phyloP scores from a whole-genome alignment of 2,113 vertebrate species.

The Myotis lucifugus region DNA sequence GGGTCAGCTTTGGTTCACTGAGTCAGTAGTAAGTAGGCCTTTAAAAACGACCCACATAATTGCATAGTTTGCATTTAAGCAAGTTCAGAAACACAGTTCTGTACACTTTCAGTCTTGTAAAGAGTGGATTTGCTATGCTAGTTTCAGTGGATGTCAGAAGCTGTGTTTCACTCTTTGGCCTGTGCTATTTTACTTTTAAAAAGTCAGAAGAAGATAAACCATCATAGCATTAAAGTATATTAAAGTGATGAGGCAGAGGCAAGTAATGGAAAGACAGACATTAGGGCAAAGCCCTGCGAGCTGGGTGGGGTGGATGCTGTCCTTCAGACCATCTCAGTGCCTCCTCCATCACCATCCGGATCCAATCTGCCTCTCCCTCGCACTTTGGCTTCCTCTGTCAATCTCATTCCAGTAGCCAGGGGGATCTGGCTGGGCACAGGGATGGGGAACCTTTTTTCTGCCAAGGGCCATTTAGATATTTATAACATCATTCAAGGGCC shows the following conservation, averaged over 20 bases:
- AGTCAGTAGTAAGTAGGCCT: not conserved
- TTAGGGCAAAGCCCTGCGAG: not conserved
- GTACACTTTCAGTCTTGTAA: not conserved
- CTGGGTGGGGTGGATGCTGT: not conserved
- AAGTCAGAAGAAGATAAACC: not conserved
- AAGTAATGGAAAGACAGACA: not conserved
- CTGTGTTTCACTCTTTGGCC: not conserved
- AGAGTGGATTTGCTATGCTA: not conserved
- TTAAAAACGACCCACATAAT: not conserved
- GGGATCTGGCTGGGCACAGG: not conserved
- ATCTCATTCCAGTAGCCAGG: not conserved
- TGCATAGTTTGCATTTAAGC: not conserved
- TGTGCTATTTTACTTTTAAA: not conserved
- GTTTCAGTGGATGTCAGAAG: not conserved
- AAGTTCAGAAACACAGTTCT: not conserved
- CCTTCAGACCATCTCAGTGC: fast-evolving
- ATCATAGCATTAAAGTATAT: not conserved
- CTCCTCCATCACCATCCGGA: fast-evolving
- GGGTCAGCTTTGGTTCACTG: conserved; percentile 17
- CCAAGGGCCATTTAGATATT: no score
- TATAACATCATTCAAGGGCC: no score
- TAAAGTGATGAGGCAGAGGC: no score
- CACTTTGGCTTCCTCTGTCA: not conserved
- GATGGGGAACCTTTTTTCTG: no score
- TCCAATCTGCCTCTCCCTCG: fast-evolving